Evolutionary conservation across 2,888 invertebrate genomes (phyloP).

Genomic region (Ecliptopera silaceata): DNA sequence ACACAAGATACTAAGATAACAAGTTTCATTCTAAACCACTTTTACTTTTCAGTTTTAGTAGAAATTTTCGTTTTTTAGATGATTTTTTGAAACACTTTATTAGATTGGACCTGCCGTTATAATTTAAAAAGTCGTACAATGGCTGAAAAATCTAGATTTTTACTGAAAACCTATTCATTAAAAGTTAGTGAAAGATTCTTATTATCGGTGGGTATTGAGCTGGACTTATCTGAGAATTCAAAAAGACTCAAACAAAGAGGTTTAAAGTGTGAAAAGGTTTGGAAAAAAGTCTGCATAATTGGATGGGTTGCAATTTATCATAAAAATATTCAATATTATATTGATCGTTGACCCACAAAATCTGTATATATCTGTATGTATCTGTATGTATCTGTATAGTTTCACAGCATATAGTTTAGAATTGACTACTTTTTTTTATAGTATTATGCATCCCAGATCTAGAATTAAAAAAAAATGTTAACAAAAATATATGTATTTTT

Average conservation of each 20-base stretch:
- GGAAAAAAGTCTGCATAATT: conserved; percentile 24
- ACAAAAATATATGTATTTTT: too few relatives aligned
- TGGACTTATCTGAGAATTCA: conserved; percentile 25
- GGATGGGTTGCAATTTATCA: conserved; percentile 4
- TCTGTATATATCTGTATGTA: too few relatives aligned
- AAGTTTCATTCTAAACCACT: too few relatives aligned
- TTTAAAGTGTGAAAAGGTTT: conserved; percentile 25
- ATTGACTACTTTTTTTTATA: too few relatives aligned
- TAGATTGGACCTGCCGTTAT: neutral
- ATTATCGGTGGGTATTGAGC: conserved; percentile 38
- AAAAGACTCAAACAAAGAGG: conserved; percentile 27
- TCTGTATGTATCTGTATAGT: too few relatives aligned
- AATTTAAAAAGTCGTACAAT: conserved; percentile 25
- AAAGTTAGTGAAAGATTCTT: conserved; percentile 42
- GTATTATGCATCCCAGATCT: too few relatives aligned
- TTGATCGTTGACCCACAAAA: too few relatives aligned
- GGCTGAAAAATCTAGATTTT: conserved; percentile 33
- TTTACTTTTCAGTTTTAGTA: neutral
- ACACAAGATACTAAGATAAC: too few relatives aligned
- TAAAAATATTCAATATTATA: too few relatives aligned
- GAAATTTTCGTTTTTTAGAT: neutral
- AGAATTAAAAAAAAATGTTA: too few relatives aligned
- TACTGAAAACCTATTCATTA: conserved; percentile 48
- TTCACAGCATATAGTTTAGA: too few relatives aligned
- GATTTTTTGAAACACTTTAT: conserved; percentile 7